Evolutionary conservation across 1,140 invertebrate genomes (phyloP), one percentile per base, ranked within the genome.

Genomic region (Drosophila funebris): DNA sequence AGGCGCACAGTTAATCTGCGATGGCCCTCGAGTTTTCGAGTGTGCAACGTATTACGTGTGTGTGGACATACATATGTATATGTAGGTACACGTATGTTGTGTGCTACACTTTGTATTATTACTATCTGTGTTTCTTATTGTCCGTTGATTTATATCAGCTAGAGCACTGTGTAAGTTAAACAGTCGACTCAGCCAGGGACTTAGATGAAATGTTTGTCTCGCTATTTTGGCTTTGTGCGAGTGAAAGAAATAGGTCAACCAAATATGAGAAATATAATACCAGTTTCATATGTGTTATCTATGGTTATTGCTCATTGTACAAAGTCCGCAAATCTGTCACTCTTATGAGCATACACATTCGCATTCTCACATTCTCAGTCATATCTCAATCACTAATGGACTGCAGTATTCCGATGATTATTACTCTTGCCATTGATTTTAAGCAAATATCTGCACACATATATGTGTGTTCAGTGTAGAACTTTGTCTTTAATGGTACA

Each of bases 111-210:
- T 39, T 20, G 58, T 70, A 50, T 3, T n/a, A n/a, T 56, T 5
- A 48, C 37, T 46, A 44, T 63, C 41, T 50, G 53, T 46, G 57
- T 63, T 79, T 84, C 73, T 62, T 69, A 76, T 84, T 84, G 80
- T 84, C 73, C 63, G 63, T 79, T 85, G 80, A 84, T 84, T 84
- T 84, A 79, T 84, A 60, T 85, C 81, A 56, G 67, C 63, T 20
- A 60, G 63, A 60, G 58, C 60, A 29, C 33, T 36, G 14, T 37
- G 69, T 46, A 57, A 80, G 62, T 73, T 69, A 61, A 67, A 50
- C 50, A 74, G 27, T 29, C 41, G 36, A 60, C 29, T 37, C 33
- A 60, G 50, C 11, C 33, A 36, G 37, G 33, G 31, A 72, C 43
- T 64, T 48, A 60, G 68, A 53, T 58, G 63, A 31, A 64, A 41